These are phyloP conservation scores for Magallana ariakensis DNA, from an alignment of 1,140 invertebrate genomes.

Conservation along the genomic window DNA sequence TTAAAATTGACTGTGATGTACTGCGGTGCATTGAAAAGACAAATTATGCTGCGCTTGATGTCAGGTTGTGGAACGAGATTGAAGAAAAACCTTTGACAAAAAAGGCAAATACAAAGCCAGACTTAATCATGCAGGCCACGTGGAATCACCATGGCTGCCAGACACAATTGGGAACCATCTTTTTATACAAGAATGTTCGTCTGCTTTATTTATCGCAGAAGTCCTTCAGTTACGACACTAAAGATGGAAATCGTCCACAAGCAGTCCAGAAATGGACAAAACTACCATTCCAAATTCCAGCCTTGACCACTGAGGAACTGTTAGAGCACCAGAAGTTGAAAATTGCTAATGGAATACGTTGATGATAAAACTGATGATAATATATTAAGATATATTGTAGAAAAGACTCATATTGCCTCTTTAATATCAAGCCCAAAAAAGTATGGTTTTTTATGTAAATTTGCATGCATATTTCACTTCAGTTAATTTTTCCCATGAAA, in stretches of 20 bases:
- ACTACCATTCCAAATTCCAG: neutral
- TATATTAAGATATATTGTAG: too few relatives aligned
- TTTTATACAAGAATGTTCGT: neutral
- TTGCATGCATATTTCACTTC: too few relatives aligned
- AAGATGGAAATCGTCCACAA: neutral
- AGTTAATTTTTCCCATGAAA: too few relatives aligned
- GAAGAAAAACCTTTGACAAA: conserved; percentile 12
- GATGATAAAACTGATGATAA: too few relatives aligned
- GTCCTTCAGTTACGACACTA: neutral
- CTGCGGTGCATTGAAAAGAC: neutral
- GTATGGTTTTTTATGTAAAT: too few relatives aligned
- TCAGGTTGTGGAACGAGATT: neutral
- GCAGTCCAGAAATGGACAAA: neutral
- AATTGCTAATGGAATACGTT: too few relatives aligned
- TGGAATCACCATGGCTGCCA: neutral
- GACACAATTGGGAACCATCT: neutral
- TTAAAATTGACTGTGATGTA: neutral
- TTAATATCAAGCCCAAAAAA: too few relatives aligned
- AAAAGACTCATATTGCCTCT: too few relatives aligned
- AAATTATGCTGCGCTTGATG: conserved; percentile 20
- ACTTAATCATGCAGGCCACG: neutral
- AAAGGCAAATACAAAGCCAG: neutral
- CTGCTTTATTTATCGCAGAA: neutral
- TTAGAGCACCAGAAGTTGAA: neutral
- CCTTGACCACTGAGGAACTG: neutral